phyloP scores from a whole-genome alignment of 1,140 invertebrate species.

The Aplysia californica region DNA sequence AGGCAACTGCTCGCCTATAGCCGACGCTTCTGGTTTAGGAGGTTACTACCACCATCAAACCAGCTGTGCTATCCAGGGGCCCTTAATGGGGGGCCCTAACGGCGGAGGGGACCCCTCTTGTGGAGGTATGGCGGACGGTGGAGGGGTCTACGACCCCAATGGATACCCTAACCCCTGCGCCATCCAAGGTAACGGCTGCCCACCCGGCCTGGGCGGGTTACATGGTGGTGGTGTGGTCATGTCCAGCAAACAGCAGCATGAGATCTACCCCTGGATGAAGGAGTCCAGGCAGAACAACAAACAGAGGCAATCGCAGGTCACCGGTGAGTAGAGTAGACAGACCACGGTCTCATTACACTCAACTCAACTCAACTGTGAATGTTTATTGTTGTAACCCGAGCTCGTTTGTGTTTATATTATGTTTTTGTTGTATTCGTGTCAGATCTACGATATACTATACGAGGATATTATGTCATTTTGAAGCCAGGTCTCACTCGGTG shows the following conservation, averaged over 20 bases:
- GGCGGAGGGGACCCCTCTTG: constrained; percentile 24
- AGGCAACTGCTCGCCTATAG: constrained; percentile 20
- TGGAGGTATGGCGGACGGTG: constrained; percentile 17
- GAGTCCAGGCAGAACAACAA: constrained; percentile 57
- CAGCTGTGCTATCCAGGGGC: constrained; percentile 18
- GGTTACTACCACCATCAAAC: constrained; percentile 21
- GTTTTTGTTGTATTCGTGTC: too few species aligned
- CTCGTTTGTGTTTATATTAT: too few species aligned
- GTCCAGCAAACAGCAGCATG: constrained; percentile 27
- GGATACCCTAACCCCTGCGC: constrained; percentile 9
- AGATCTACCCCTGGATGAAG: constrained; percentile 61
- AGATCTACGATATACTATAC: too few species aligned
- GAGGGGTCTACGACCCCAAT: constrained; percentile 22
- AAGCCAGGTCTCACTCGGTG: too few species aligned
- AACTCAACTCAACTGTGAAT: too few species aligned
- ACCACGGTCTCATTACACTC: too few species aligned
- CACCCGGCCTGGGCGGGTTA: not conserved
- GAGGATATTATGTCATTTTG: too few species aligned
- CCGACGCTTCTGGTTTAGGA: constrained; percentile 6
- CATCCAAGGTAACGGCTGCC: constrained; percentile 16
- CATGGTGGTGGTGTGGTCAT: not conserved
- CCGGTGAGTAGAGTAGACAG: too few species aligned
- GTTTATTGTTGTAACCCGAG: too few species aligned
- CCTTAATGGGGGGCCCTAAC: constrained; percentile 4
- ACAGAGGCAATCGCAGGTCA: constrained; percentile 27